Evolutionary conservation across 2,888 invertebrate species (phyloP).

Genomic region (Tinea trinotella): DNA sequence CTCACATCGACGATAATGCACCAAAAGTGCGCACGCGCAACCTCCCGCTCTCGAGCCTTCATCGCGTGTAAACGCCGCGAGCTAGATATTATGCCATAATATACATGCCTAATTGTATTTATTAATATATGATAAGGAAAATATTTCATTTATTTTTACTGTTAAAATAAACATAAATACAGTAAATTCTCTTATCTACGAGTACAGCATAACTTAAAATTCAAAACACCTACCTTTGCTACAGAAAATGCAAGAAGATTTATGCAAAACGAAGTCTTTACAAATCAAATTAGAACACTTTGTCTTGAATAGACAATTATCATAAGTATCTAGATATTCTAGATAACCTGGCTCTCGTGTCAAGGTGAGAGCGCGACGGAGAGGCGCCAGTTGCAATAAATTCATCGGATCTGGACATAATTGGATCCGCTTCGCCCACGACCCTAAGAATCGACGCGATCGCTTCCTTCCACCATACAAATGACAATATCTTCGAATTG

Average conservation of each 20-base stretch:
- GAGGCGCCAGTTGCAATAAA: slow-evolving; percentile 27
- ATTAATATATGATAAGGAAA: slow-evolving; percentile 6
- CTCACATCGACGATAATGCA: neutral
- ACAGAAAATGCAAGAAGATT: too few relatives aligned
- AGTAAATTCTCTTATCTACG: too few relatives aligned
- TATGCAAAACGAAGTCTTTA: too few relatives aligned
- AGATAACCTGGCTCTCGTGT: slow-evolving; percentile 26
- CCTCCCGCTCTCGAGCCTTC: slow-evolving; percentile 29
- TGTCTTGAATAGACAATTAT: too few relatives aligned
- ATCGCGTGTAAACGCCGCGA: slow-evolving; percentile 10
- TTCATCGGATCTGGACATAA: slow-evolving; percentile 53
- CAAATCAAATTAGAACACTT: too few relatives aligned
- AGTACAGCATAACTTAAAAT: too few relatives aligned
- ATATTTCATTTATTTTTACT: neutral
- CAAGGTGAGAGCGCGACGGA: slow-evolving; percentile 21
- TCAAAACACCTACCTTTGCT: too few relatives aligned
- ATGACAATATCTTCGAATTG: slow-evolving; percentile 15
- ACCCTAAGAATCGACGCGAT: slow-evolving; percentile 24
- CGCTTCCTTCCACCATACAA: slow-evolving; percentile 21
- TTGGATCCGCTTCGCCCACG: slow-evolving; percentile 56
- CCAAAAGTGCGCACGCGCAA: slow-evolving; percentile 33
- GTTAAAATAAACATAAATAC: neutral
- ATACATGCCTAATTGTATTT: slow-evolving; percentile 1
- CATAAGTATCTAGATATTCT: slow-evolving; percentile 11
- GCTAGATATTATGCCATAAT: slow-evolving; percentile 15